These are phyloP conservation scores for Eristalis pertinax DNA, from an alignment of 2,888 invertebrate species.

Conservation along the genomic window DNA sequence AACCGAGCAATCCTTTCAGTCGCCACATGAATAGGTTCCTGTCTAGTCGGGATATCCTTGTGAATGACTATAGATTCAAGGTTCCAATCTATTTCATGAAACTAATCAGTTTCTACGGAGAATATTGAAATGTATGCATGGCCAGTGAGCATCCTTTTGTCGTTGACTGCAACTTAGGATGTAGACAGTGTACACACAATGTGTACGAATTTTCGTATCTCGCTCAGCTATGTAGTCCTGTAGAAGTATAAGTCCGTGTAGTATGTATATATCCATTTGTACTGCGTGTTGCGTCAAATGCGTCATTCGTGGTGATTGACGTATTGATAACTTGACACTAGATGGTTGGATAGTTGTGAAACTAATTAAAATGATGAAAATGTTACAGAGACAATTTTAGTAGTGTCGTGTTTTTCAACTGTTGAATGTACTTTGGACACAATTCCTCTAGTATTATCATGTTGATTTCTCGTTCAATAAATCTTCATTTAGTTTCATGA, in stretches of 20 bases:
- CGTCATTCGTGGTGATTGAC: constrained; percentile 2
- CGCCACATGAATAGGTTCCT: constrained; percentile 46
- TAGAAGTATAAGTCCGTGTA: neutral
- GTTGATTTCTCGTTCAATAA: too few relatives aligned
- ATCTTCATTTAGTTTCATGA: too few relatives aligned
- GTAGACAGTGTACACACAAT: neutral
- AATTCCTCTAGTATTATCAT: too few relatives aligned
- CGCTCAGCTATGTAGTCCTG: too few relatives aligned
- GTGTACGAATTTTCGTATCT: neutral
- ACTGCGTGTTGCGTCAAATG: neutral
- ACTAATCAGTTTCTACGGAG: constrained; percentile 28
- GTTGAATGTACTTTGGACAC: neutral
- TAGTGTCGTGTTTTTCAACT: neutral
- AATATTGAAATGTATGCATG: constrained; percentile 15
- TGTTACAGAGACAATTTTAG: neutral
- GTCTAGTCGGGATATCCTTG: constrained; percentile 40
- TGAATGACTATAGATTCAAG: constrained; percentile 16
- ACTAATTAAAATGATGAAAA: constrained; percentile 10
- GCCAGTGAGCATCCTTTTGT: constrained; percentile 1
- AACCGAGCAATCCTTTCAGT: constrained; percentile 34
- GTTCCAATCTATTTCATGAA: constrained; percentile 20
- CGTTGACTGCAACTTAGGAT: constrained; percentile 5
- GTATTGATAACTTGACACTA: neutral
- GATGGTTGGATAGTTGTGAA: neutral
- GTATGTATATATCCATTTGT: neutral